A percentile compares a stretch with the other conserved stretches of the same genome.
Evolutionary conservation across 2,888 invertebrate genomes (phyloP).

Genomic region (Agonopterix arenella): DNA sequence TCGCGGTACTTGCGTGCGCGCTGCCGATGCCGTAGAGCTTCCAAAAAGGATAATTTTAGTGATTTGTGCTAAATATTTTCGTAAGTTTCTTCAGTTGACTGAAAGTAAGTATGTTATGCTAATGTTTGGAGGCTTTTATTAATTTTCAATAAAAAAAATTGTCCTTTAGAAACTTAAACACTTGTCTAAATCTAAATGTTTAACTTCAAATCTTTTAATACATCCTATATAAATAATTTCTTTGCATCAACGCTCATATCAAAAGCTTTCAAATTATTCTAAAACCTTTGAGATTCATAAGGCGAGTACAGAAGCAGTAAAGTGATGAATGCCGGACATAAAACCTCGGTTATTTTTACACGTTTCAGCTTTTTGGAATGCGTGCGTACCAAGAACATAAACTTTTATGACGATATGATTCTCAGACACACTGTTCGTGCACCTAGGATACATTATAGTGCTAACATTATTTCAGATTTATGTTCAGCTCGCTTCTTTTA

Average conservation of each 20-base stretch:
- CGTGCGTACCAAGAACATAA: slow-evolving; percentile 46
- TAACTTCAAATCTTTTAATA: no score
- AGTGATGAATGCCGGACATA: not conserved
- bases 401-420: slow-evolving; percentile 51
- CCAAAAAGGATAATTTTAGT: slow-evolving; percentile 4
- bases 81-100: not conserved
- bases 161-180: no score
- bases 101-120: slow-evolving; percentile 11
- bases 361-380: slow-evolving; percentile 42
- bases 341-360: slow-evolving; percentile 36
- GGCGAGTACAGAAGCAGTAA: no score
- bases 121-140: slow-evolving; percentile 7
- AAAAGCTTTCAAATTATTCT: no score
- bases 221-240: no score
- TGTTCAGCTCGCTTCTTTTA: no score
- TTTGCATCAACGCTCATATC: no score
- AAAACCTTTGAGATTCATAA: no score
- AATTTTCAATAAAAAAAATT: not conserved
- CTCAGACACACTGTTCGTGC: not conserved
- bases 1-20: slow-evolving; percentile 35
- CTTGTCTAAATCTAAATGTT: no score
- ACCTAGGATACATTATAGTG: no score
- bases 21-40: slow-evolving; percentile 1
- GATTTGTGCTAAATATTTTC: not conserved
- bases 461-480: no score